phyloP scores from a whole-genome alignment of 2,888 invertebrate genomes.

The Idaea biselata region DNA sequence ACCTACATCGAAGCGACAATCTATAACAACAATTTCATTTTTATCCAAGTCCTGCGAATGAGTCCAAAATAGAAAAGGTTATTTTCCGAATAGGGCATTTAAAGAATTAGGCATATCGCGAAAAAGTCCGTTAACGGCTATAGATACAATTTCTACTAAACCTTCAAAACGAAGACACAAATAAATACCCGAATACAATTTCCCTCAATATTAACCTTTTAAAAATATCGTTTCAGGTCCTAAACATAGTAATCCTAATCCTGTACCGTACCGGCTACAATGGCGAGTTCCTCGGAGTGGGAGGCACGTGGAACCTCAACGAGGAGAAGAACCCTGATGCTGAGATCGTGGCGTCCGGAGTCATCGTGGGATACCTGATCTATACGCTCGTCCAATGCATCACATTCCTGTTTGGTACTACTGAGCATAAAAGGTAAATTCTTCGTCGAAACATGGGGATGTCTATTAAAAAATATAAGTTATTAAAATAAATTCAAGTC shows the following conservation, averaged over 20 bases:
- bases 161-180: no score
- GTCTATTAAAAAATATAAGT: no score
- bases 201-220: not conserved
- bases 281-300: constrained; percentile 91
- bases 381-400: constrained; percentile 89
- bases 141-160: no score
- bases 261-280: constrained; percentile 91
- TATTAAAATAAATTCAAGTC: no score
- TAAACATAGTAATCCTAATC: constrained; percentile 89
- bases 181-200: no score
- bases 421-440: constrained; percentile 86
- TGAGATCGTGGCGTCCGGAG: constrained; percentile 93
- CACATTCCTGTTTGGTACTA: constrained; percentile 87
- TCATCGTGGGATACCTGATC: constrained; percentile 92
- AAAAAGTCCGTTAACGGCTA: no score
- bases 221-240: constrained; percentile 77
- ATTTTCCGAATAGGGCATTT: no score
- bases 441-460: not conserved
- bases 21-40: no score
- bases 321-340: constrained; percentile 93
- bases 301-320: constrained; percentile 94
- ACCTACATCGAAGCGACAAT: no score
- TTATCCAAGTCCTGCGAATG: no score
- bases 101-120: no score
- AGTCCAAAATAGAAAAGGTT: no score